A percentile compares a stretch with the other conserved stretches of the same genome.
Conservation (phyloP, 2,888 invertebrate genomes). For the Cantharis rustica region DNA sequence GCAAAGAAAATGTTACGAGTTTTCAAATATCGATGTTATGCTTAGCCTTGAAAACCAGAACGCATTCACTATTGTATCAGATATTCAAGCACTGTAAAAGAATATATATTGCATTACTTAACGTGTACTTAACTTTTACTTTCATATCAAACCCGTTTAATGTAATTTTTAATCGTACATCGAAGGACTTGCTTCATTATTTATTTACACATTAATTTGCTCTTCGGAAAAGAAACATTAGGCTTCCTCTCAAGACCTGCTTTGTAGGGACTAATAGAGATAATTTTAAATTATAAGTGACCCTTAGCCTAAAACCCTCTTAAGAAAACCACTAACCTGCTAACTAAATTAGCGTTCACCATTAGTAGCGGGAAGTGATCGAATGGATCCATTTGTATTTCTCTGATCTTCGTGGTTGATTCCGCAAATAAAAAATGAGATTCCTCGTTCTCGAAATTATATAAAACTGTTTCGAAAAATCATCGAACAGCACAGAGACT, state of each 20-base stretch:
- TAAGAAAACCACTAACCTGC: conserved; percentile 14
- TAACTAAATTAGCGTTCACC: conserved; percentile 14
- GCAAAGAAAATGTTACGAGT: neutral
- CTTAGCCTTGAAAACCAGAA: conserved; percentile 12
- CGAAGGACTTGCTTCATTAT: neutral
- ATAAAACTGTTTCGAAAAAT: neutral
- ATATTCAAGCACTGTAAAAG: neutral
- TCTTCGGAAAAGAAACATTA: neutral
- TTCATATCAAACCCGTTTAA: conserved; percentile 10
- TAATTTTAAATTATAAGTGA: neutral
- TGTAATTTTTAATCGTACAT: neutral
- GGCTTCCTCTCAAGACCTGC: neutral
- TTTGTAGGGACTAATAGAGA: neutral
- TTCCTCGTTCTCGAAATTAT: too few species aligned
- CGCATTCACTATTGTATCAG: conserved; percentile 8
- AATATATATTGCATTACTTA: conserved; percentile 11
- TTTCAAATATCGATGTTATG: neutral
- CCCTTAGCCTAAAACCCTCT: conserved; percentile 7
- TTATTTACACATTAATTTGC: neutral
- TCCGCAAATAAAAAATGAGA: neutral
- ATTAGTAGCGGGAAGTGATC: conserved; percentile 11
- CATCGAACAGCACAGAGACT: conserved; percentile 1
- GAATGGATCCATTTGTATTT: conserved; percentile 9
- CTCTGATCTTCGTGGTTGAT: conserved; percentile 8
- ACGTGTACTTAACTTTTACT: conserved; percentile 13